A percentile compares a stretch with the other conserved stretches of the same genome.
Conservation (phyloP, 2,797 vertebrate genomes). For the Gymnopithys bicolor region DNA sequence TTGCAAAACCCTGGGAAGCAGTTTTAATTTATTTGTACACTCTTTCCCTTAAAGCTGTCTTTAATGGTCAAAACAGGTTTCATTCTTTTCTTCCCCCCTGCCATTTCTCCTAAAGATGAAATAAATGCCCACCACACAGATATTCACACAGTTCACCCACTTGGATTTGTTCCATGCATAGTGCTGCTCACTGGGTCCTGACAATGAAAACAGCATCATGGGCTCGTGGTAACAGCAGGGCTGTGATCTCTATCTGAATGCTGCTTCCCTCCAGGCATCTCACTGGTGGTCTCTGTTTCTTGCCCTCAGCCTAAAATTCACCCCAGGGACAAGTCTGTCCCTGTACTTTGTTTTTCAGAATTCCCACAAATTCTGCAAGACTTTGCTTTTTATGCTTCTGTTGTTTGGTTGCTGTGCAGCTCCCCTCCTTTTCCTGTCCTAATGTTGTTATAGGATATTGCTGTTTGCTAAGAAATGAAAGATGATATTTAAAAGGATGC, state of each 20-base stretch:
- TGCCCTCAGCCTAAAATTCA: not conserved
- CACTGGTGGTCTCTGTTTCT: not conserved
- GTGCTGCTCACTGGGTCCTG: not conserved
- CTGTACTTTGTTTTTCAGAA: not conserved
- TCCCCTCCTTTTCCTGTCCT: constrained; percentile 1
- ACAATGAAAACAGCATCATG: not conserved
- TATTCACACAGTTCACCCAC: not conserved
- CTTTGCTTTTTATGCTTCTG: not conserved
- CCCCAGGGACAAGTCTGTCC: not conserved
- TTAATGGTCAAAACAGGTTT: constrained; percentile 1
- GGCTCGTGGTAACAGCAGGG: not conserved
- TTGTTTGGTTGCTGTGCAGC: not conserved
- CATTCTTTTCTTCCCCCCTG: not conserved
- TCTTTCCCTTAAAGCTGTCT: not conserved
- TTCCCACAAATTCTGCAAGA: not conserved
- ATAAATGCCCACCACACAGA: not conserved
- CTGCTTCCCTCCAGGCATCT: not conserved
- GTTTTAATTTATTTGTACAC: not conserved
- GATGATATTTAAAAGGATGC: constrained; percentile 46
- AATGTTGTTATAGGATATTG: constrained; percentile 44
- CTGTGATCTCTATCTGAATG: not conserved
- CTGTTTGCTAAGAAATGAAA: constrained; percentile 55
- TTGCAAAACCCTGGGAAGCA: not conserved
- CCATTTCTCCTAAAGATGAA: not conserved
- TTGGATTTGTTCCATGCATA: not conserved